Conservation (phyloP, 2,113 vertebrate species). For the Barnardius zonarius region DNA sequence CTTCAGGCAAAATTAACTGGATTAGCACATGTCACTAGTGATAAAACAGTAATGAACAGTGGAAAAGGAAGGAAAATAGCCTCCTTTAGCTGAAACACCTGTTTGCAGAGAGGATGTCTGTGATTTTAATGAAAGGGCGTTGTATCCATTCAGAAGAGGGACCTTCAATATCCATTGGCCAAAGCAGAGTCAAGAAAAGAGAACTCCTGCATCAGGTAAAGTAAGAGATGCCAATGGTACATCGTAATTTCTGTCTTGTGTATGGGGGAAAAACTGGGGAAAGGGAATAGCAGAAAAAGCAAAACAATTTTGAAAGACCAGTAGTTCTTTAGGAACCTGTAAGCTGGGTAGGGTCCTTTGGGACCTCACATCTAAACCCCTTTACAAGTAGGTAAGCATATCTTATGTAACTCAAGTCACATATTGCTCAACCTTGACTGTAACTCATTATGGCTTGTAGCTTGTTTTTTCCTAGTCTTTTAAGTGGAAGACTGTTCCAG, state of each 20-base stretch:
- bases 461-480: not conserved
- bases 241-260: not conserved
- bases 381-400: not conserved
- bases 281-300: not conserved
- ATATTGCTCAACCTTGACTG: not conserved
- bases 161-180: not conserved
- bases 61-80: not conserved
- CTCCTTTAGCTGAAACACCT: not conserved
- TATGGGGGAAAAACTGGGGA: not conserved
- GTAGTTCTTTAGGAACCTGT: not conserved
- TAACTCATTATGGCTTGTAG: not conserved
- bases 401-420: not conserved
- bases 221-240: not conserved
- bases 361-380: not conserved
- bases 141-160: not conserved
- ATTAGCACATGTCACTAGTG: not conserved
- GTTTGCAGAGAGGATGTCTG: not conserved
- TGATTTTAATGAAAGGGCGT: not conserved
- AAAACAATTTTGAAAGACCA: not conserved
- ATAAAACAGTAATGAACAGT: not conserved
- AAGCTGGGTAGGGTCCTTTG: not conserved
- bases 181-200: not conserved
- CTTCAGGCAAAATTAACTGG: not conserved
- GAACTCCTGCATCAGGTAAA: not conserved
- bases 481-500: not conserved